These are phyloP conservation scores for Pelodiscus sinensis DNA, from an alignment of 2,113 vertebrate species.

Conservation along the genomic window DNA sequence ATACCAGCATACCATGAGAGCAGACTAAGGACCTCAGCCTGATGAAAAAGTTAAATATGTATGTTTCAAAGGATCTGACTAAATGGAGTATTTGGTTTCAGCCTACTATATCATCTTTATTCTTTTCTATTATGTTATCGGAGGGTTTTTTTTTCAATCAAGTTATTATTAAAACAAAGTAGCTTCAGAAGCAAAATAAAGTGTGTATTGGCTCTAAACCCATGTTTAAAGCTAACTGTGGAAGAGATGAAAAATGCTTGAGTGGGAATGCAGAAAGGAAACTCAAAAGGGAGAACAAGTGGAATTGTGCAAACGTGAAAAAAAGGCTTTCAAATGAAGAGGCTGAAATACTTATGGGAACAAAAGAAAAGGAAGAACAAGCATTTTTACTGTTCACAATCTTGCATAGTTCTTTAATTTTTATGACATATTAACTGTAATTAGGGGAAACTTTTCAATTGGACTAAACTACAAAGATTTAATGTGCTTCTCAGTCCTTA, in stretches of 20 bases:
- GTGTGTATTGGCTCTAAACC: not conserved
- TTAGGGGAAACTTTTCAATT: not conserved
- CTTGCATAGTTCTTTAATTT: not conserved
- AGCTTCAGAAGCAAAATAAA: not conserved
- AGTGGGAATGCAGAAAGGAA: accelerated
- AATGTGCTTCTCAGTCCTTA: not conserved
- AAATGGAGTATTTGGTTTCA: not conserved
- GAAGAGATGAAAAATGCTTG: not conserved
- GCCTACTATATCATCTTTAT: not conserved
- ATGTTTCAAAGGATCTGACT: not conserved
- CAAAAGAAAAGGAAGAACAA: not conserved
- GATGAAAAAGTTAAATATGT: not conserved
- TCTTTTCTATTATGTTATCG: not conserved
- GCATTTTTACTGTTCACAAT: not conserved
- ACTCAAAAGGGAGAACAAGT: not conserved
- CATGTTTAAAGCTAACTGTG: accelerated
- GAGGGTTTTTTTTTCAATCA: accelerated
- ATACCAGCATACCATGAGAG: not conserved
- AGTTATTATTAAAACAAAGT: not conserved
- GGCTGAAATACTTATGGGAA: not conserved
- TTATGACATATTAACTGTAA: not conserved
- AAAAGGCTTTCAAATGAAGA: accelerated
- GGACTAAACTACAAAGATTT: accelerated
- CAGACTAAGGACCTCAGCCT: not conserved
- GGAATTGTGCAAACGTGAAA: accelerated